Percentiles rank a stretch among this genome's conserved stretches.
phyloP scores from a whole-genome alignment of 2,113 vertebrate species.

The Rafetus swinhoei region DNA sequence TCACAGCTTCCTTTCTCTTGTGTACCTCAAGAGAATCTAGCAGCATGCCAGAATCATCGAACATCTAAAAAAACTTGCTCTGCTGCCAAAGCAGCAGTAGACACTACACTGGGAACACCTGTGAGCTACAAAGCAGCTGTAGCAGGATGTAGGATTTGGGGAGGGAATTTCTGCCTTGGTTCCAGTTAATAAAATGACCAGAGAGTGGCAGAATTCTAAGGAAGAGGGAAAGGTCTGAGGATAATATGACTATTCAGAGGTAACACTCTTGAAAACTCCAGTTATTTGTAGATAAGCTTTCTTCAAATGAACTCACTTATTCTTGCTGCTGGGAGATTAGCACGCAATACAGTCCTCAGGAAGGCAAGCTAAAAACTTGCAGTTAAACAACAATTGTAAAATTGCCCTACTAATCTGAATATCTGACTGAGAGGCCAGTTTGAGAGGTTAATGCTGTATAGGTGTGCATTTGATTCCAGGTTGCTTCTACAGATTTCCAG shows the following conservation, averaged over 20 bases:
- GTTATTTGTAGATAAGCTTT: neutral
- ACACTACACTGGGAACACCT: neutral
- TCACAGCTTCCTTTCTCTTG: neutral
- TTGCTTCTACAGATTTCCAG: neutral
- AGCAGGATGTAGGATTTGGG: neutral
- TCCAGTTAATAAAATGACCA: neutral
- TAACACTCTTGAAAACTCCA: neutral
- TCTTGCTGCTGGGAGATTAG: neutral
- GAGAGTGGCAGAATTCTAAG: neutral
- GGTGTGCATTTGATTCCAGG: neutral
- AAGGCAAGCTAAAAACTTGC: neutral
- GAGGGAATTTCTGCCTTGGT: neutral
- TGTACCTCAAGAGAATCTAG: neutral
- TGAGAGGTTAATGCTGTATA: neutral
- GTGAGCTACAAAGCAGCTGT: rapidly evolving
- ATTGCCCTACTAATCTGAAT: neutral
- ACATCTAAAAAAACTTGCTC: neutral
- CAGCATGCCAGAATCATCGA: neutral
- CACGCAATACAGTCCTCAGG: neutral
- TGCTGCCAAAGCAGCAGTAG: neutral
- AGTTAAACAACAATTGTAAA: neutral
- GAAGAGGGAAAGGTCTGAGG: neutral
- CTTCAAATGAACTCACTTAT: neutral
- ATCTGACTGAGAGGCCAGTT: neutral
- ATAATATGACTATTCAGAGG: neutral